These are phyloP conservation scores for Tinea pellionella DNA, from an alignment of 2,888 invertebrate genomes.

Conservation along the genomic window DNA sequence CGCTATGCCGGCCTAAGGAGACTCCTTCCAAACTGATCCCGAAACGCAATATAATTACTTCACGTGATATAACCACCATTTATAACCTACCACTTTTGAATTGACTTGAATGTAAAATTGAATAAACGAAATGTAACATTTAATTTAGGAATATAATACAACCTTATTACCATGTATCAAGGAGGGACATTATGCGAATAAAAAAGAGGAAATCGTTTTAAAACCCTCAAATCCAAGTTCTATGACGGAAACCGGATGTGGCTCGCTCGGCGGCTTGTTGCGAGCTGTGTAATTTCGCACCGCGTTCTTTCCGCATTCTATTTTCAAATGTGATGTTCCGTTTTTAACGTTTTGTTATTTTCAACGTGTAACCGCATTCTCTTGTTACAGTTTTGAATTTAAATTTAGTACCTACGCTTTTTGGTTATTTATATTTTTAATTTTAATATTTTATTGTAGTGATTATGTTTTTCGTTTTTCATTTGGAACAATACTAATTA, in stretches of 20 bases:
- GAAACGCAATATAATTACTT: no score
- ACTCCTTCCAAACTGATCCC: no score
- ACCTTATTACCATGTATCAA: neutral
- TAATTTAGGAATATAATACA: neutral
- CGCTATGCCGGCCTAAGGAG: no score
- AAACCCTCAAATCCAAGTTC: neutral
- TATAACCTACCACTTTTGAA: no score
- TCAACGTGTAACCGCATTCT: conserved; percentile 8
- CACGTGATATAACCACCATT: no score
- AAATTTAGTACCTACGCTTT: neutral
- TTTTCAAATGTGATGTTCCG: conserved; percentile 8
- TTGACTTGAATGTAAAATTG: neutral
- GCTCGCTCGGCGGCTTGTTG: conserved; percentile 10
- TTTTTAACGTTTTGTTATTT: conserved; percentile 6
- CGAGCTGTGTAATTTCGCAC: conserved; percentile 11
- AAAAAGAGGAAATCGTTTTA: conserved; percentile 5
- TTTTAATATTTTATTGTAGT: neutral
- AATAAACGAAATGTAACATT: neutral
- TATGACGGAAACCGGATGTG: conserved; percentile 3
- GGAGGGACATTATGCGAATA: neutral
- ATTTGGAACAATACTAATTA: no score
- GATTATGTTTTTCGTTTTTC: neutral
- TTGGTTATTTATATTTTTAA: neutral
- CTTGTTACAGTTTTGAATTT: conserved; percentile 7
- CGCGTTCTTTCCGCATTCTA: conserved; percentile 11